These are phyloP conservation scores for Cebidichthys violaceus DNA, from an alignment of 2,113 vertebrate genomes.

Conservation along the genomic window DNA sequence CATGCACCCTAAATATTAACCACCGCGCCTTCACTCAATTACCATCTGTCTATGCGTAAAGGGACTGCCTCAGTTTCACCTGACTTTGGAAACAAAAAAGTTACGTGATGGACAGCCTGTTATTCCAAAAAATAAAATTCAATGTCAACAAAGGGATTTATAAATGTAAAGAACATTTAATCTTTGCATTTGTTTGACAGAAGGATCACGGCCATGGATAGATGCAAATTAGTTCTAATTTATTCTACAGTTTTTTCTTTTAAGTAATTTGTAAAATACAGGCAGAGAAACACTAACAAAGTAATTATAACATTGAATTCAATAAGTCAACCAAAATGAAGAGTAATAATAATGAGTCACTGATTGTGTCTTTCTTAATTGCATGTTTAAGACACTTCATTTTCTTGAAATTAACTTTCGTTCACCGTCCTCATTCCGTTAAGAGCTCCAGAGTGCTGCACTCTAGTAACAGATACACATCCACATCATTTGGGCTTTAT, in stretches of 20 bases:
- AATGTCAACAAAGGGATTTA: constrained; percentile 5
- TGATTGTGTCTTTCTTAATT: not conserved
- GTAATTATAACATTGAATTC: not conserved
- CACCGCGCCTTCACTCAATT: constrained; percentile 49
- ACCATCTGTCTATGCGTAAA: constrained; percentile 70
- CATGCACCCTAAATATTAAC: constrained; percentile 73
- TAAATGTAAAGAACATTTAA: not conserved
- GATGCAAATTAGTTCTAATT: not conserved
- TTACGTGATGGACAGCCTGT: constrained; percentile 12
- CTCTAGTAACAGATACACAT: not conserved
- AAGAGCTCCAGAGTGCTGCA: not conserved
- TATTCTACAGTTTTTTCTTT: not conserved
- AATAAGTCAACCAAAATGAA: constrained; percentile 10
- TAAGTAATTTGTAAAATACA: not conserved
- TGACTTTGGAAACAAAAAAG: constrained; percentile 63
- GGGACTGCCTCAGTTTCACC: constrained; percentile 42
- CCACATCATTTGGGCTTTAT: not conserved
- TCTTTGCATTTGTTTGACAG: not conserved
- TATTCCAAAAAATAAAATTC: not conserved
- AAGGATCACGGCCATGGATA: not conserved
- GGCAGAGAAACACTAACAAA: not conserved
- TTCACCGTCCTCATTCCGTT: not conserved
- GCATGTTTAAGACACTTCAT: not conserved
- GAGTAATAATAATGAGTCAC: not conserved
- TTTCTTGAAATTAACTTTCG: not conserved